Percentiles rank a stretch among this genome's conserved stretches.
phyloP scores from a whole-genome alignment of 1,140 invertebrate genomes.

The Neodiprion fabricii region DNA sequence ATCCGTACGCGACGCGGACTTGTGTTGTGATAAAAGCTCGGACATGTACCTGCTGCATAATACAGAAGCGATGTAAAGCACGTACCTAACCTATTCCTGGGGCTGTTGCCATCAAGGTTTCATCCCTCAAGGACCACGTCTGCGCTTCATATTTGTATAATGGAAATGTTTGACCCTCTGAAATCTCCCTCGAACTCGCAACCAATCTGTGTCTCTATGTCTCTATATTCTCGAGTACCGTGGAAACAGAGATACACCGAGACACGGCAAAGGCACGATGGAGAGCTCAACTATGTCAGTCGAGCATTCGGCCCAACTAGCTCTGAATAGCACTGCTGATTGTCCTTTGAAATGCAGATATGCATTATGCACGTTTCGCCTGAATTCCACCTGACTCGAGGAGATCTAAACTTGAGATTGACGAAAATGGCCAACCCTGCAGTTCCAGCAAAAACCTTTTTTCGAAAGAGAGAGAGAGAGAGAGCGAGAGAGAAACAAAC shows the following conservation, averaged over 20 bases:
- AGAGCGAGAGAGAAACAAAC: background rate
- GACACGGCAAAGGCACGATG: background rate
- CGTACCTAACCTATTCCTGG: no score
- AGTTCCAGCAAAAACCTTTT: background rate
- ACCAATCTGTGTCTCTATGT: background rate
- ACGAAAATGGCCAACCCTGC: no score
- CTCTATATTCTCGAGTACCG: background rate
- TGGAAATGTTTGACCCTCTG: background rate
- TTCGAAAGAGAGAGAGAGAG: background rate
- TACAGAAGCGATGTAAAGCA: no score
- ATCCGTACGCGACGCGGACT: no score
- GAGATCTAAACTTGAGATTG: no score
- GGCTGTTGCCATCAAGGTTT: no score
- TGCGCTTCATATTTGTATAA: background rate
- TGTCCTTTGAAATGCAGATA: slow-evolving; percentile 2
- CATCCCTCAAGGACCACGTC: no score
- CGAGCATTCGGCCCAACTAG: background rate
- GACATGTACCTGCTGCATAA: no score
- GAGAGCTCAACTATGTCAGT: background rate
- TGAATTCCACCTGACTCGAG: no score
- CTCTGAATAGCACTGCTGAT: background rate
- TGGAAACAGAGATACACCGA: background rate
- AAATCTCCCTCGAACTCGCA: background rate
- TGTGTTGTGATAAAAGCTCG: no score
- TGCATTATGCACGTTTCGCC: background rate